These are phyloP conservation scores for Hypomecis punctinalis DNA, from an alignment of 2,888 invertebrate species.

Conservation along the genomic window DNA sequence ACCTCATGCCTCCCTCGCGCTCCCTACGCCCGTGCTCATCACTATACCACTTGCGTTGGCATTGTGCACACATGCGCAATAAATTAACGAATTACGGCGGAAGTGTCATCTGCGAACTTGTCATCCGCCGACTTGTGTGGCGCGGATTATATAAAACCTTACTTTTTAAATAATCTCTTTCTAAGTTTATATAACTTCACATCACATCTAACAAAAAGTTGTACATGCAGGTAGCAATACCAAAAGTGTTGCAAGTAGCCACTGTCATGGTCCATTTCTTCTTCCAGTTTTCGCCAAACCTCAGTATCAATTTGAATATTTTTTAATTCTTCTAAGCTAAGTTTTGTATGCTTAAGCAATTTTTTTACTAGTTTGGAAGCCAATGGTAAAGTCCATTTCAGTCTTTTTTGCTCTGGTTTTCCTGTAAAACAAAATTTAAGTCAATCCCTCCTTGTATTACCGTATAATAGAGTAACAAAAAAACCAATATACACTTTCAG, in stretches of 20 bases:
- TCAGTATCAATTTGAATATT: constrained; percentile 59
- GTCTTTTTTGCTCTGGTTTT: constrained; percentile 52
- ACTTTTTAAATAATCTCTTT: constrained; percentile 62
- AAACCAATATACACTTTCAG: too few relatives aligned
- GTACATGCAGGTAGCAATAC: constrained; percentile 64
- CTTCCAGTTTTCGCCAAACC: constrained; percentile 63
- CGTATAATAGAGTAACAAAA: too few relatives aligned
- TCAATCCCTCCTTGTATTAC: too few relatives aligned
- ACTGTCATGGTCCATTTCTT: constrained; percentile 60
- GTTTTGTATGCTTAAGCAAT: constrained; percentile 58
- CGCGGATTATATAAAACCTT: constrained; percentile 46
- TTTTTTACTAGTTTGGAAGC: constrained; percentile 63
- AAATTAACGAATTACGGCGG: too few relatives aligned
- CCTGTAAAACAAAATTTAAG: constrained; percentile 48
- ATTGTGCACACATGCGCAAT: too few relatives aligned
- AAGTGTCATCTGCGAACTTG: too few relatives aligned
- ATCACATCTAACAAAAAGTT: constrained; percentile 65
- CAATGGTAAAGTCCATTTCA: constrained; percentile 63
- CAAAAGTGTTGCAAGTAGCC: constrained; percentile 63
- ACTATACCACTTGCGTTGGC: too few relatives aligned
- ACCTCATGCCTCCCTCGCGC: too few relatives aligned
- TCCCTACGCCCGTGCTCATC: too few relatives aligned
- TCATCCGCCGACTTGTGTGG: too few relatives aligned
- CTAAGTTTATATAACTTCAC: constrained; percentile 60
- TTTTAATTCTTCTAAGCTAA: constrained; percentile 62